Conservation (phyloP, 2,888 invertebrate species). For the Napeogenes sylphis region DNA sequence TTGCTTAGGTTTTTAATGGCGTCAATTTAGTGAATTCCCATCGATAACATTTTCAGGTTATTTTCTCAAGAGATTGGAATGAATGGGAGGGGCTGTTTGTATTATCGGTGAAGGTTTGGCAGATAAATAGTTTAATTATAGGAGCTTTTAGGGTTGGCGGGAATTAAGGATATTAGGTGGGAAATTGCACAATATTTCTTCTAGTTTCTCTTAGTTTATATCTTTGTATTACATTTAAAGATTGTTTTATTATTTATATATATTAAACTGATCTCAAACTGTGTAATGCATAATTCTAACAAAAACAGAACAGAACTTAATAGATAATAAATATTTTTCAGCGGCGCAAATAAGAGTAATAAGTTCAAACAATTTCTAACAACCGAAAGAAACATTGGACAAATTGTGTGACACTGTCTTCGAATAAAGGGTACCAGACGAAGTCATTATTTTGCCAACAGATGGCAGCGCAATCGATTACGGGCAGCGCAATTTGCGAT, state of each 20-base stretch:
- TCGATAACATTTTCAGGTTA: constrained; percentile 24
- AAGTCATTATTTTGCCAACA: constrained; percentile 74
- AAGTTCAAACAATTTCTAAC: constrained; percentile 1
- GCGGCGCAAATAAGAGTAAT: constrained; percentile 20
- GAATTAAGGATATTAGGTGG: constrained; percentile 43
- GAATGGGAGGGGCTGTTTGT: constrained; percentile 6
- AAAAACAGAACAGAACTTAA: too few species aligned
- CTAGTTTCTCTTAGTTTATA: too few species aligned
- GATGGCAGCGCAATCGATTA: constrained; percentile 75
- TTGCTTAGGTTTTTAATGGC: constrained; percentile 8
- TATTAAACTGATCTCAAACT: too few species aligned
- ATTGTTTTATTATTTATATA: too few species aligned
- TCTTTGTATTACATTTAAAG: too few species aligned
- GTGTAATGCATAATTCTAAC: too few species aligned
- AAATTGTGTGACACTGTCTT: constrained; percentile 41
- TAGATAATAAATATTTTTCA: too few species aligned
- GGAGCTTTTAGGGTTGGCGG: constrained; percentile 58
- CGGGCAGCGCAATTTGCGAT: constrained; percentile 70
- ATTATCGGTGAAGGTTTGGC: constrained; percentile 35
- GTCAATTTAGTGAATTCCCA: constrained; percentile 12
- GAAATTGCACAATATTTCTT: constrained; percentile 7
- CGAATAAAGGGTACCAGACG: constrained; percentile 65
- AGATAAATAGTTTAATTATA: constrained; percentile 74
- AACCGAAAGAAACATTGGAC: constrained; percentile 22
- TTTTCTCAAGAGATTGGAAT: constrained; percentile 22